phyloP scores from a whole-genome alignment of 23 tunicate genomes.

The Styela plicata region DNA sequence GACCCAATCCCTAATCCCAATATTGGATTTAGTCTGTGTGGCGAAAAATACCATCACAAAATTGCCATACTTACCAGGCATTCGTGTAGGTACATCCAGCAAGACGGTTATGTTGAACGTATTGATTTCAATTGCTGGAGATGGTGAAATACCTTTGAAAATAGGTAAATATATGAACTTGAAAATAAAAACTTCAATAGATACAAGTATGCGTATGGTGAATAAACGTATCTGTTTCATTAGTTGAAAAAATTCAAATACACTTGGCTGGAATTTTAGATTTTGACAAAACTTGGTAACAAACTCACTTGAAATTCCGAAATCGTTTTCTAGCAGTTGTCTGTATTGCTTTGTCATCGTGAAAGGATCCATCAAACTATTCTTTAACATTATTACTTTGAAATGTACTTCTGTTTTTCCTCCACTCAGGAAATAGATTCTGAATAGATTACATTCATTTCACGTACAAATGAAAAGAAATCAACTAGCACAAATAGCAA shows the following conservation, averaged over 20 bases:
- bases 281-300: no score
- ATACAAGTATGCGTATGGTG: no score
- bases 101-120: constrained; percentile 10
- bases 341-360: constrained; percentile 41
- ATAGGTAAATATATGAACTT: neutral
- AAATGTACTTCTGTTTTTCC: constrained; percentile 47
- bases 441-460: neutral
- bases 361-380: constrained; percentile 61
- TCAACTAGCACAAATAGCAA: no score
- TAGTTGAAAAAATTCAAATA: no score
- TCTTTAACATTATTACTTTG: constrained; percentile 22
- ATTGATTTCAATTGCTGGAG: constrained; percentile 6
- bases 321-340: constrained; percentile 1
- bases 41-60: neutral
- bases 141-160: neutral
- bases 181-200: neutral
- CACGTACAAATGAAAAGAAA: neutral
- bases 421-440: constrained; percentile 7
- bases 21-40: no score
- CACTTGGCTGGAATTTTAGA: no score
- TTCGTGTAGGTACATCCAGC: neutral
- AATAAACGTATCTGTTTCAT: no score
- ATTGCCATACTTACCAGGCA: constrained; percentile 6
- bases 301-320: constrained; percentile 1
- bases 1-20: no score